Base-by-base conservation (phyloP, 2,797 vertebrate species). In the Anas bernieri region DNA sequence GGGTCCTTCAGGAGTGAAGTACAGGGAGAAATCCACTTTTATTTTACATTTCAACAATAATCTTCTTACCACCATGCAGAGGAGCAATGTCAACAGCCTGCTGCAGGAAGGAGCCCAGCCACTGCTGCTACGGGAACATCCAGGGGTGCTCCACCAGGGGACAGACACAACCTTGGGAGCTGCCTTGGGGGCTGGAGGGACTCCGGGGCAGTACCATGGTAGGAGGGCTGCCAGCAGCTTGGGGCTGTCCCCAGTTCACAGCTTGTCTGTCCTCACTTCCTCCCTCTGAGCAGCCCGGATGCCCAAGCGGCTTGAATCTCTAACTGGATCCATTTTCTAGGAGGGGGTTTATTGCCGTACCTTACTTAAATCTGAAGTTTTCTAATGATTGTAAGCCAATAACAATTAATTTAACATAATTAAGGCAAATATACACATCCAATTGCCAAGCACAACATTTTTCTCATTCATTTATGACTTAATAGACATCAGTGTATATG, bases 401-500 rank as follows among this genome's bases (percentile, higher is more conserved):
- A 96, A 86, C 90, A 96, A 97, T 97, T 97, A 96, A 95, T 97
- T 95, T 86, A 90, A 94, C 92, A 83, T 94, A 87, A 93, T 91
- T 89, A 83, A 97, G 92, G 84, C 74, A 96, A 96, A 96, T 91
- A 93, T 56, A 93, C 86, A 91, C 88, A 90, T 90, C 43, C 84
- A 58, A 88, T 92, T 86, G 83, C 91, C 77, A 95, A 88, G 77
- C 78, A 96, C 92, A 87, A 81, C 63, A 78, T 96, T 97, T 95
- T 95, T 96, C 92, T 94, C 80, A 78, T 95, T 97, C 94, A 97
- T 97, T 97, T 95, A 95, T 96, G 72, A 90, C 96, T 97, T 94
- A 94, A 93, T 95, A 96, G 85, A 94, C 83, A 92, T 96, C 68
- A 89, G 35, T 92, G 73, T 95, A 75, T 86, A 90, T 73, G 58